Evolutionary conservation across 37 sponge, comb jelly and placozoan genomes (phyloP), one percentile per base, ranked within the genome.

Genomic region (Amphimedon queenslandica): DNA sequence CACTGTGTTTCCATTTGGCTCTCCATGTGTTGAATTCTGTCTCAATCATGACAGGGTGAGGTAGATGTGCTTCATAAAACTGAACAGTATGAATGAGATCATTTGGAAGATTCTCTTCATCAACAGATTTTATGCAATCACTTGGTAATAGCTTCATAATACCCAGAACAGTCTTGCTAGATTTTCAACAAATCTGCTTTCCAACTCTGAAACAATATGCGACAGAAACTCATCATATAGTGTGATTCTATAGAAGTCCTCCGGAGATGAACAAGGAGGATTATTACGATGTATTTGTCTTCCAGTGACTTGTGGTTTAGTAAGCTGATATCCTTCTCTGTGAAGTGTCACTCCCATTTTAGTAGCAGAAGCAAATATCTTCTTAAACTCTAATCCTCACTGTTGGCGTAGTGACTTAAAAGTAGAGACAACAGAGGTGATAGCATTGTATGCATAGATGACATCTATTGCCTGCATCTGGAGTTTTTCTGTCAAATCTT

Each of bases 401-500:
- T 57, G 25, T 24, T 8, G 8, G 25, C 60, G 53, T 28, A 55
- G 27, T 29, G 60, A 29, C 55, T 43, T 42, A 47, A 69, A 34
- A 34, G 34, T 28, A 69, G 70, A 39, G 23, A 69, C 34, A 37
- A 41, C 60, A 31, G 33, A 33, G 37, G 53, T 72, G 38, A 57
- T 24, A 58, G 10, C 4, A 27, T 53, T 29, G 37, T 55, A 55
- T 10, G 73, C 73, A 57, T 55, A 72, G 35, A 72, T 23, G 5
- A 72, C 73, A 71, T 77, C 78, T 42, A 58, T 61, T 34, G 75
- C 82, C 37, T 53, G 65, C 73, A 73, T 72, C 58, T 84, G 78
- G 6, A 77, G 78, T 55, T 84, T 77, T 36, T 70, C 43, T 55
- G 83, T 84, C 16, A 84, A 56, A 36, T 34, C 60, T 58, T 67